A percentile compares a stretch with the other conserved stretches of the same genome.
These are phyloP conservation scores for Limanda limanda DNA, from an alignment of 2,113 vertebrate species.

Conservation along the genomic window DNA sequence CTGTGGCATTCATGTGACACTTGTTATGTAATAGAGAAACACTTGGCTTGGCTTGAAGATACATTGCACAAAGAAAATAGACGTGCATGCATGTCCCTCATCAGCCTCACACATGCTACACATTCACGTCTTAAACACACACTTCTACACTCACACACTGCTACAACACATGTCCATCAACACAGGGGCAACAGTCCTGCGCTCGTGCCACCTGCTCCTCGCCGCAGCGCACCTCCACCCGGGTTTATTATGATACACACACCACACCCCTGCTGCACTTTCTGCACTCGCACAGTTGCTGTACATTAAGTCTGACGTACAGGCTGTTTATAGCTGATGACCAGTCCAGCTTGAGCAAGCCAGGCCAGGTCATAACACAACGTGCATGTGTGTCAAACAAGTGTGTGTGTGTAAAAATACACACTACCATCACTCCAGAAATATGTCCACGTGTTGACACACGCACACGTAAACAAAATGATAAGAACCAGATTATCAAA, in stretches of 20 bases:
- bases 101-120: neutral
- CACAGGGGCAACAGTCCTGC: neutral
- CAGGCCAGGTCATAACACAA: conserved; percentile 2
- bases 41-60: too few relatives aligned
- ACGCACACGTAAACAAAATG: neutral
- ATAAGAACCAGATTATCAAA: neutral
- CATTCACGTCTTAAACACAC: conserved; percentile 7
- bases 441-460: neutral
- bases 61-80: neutral
- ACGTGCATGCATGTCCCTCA: neutral
- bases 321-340: conserved; percentile 34
- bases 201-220: neutral
- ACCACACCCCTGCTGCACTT: conserved; percentile 9
- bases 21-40: conserved; percentile 35
- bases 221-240: neutral
- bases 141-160: neutral
- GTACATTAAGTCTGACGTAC: neutral
- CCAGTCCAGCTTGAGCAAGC: neutral
- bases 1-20: conserved; percentile 11
- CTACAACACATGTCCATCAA: conserved; percentile 22
- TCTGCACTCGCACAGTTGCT: conserved; percentile 21
- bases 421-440: neutral
- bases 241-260: conserved; percentile 20
- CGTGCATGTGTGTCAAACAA: neutral
- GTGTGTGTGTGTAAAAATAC: neutral